Base-by-base conservation (phyloP, 2,113 vertebrate species). In the Mixornis gularis region DNA sequence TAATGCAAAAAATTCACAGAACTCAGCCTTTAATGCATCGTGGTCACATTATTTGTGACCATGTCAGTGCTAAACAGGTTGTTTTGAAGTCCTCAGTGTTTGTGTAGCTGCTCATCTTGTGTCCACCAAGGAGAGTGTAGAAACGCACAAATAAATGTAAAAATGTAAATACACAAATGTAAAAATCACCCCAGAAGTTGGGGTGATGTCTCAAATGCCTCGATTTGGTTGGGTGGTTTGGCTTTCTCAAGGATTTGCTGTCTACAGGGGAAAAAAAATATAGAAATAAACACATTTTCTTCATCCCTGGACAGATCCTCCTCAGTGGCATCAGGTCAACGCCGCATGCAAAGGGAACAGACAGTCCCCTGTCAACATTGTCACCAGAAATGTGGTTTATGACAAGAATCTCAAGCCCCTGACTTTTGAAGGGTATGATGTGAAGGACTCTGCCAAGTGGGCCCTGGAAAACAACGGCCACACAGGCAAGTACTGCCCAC, bases 351-450 rank as follows among this genome's bases (percentile, higher is more conserved):
- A 92, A 7, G 96, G 95, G 25, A n/a, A 32, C 8, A 95, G 24
- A 0, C 99, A 99, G 87, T 99, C 99, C 8, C 99, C 99, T 5
- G 97, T 99, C 92, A 97, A 99, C 95, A 99, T 99, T 1, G 79
- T 98, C 85, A 98, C 98, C 78, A 62, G 29, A 34, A 94, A 97
- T 43, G 97, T 96, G 7, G 2, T 79, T 40, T 6, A 88, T 5
- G 64, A 98, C 77, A 21, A 13, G 27, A 82, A 29, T 17, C 97
- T 99, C 62, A 53, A 82, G 12, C 89, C 89, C 4, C 97, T 99
- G 72, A 29, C 20, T 13, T 99, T 99, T 76, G 94, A 97, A 4
- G 98, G 98, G 3, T 98, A 99, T 3, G 62, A 97, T 7, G 93
- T 15, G 60, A 92, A 87, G 34, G 36, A 51, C 3, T 7, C 84